phyloP scores from a whole-genome alignment of 1,140 invertebrate species.

The Macrobrachium rosenbergii region DNA sequence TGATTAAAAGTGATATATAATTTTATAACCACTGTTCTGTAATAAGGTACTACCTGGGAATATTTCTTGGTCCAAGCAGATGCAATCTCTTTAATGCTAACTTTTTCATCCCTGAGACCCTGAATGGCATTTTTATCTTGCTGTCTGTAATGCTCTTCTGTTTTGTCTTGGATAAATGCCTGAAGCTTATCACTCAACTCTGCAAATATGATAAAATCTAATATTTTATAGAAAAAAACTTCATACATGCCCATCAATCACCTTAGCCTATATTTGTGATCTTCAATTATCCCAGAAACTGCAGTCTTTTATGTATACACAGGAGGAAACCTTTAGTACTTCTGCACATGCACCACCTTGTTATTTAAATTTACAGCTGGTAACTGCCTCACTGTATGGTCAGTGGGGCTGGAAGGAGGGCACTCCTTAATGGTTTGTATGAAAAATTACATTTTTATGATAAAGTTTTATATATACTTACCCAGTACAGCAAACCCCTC shows the following conservation, averaged over 20 bases:
- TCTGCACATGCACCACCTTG: too few species aligned
- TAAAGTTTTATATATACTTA: too few species aligned
- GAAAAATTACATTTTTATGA: too few species aligned
- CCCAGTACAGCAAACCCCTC: too few species aligned
- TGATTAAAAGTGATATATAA: neutral
- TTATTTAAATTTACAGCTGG: too few species aligned
- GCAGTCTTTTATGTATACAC: too few species aligned
- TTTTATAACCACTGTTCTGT: neutral
- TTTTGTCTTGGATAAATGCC: conserved; percentile 36
- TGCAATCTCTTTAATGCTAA: conserved; percentile 30
- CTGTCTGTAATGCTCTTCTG: conserved; percentile 39
- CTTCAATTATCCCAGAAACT: neutral
- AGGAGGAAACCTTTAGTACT: too few species aligned
- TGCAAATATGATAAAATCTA: neutral
- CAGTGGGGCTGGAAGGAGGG: too few species aligned
- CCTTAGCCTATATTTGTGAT: neutral
- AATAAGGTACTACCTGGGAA: conserved; percentile 32
- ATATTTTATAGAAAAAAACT: neutral
- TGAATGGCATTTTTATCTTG: conserved; percentile 46
- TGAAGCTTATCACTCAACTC: conserved; percentile 52
- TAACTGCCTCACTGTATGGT: too few species aligned
- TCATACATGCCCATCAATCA: neutral
- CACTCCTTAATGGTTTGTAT: too few species aligned
- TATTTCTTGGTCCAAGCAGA: conserved; percentile 48
- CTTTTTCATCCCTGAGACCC: conserved; percentile 4